These are phyloP conservation scores for Eurytoma californica DNA, from an alignment of 2,888 invertebrate genomes.

Conservation along the genomic window DNA sequence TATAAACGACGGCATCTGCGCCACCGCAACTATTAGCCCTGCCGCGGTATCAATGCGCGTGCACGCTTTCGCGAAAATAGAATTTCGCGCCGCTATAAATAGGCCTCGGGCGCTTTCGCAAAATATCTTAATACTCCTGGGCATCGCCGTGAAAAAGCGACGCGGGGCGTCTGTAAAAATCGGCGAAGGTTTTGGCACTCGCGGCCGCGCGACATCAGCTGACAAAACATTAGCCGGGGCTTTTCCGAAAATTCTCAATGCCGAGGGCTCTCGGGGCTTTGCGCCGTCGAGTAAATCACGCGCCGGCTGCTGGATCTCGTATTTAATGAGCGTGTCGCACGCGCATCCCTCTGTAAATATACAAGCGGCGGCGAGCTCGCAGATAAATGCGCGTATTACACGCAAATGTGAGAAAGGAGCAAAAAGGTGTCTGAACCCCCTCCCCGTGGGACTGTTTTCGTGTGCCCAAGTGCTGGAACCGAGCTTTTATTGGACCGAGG, in stretches of 20 bases:
- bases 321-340: constrained; percentile 63
- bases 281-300: constrained; percentile 66
- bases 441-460: constrained; percentile 31
- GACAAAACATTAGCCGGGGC: constrained; percentile 57
- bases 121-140: constrained; percentile 4
- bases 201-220: constrained; percentile 58
- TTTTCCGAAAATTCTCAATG: constrained; percentile 50
- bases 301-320: constrained; percentile 51
- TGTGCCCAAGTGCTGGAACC: constrained; percentile 23
- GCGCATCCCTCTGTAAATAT: constrained; percentile 11
- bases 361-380: neutral
- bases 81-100: constrained; percentile 25
- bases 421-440: neutral
- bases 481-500: constrained; percentile 35
- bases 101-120: neutral
- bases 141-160: constrained; percentile 34
- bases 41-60: constrained; percentile 44
- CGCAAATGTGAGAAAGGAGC: neutral
- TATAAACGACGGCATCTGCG: neutral
- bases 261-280: neutral
- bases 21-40: constrained; percentile 22
- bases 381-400: constrained; percentile 29
- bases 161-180: constrained; percentile 62
- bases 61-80: constrained; percentile 16
- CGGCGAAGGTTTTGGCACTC: constrained; percentile 58